Percentiles rank a stretch among this genome's conserved stretches.
These are phyloP conservation scores for Cassiopea andromeda DNA, from an alignment of 30 jellyfish, hydroid and myxozoan species.

Conservation along the genomic window DNA sequence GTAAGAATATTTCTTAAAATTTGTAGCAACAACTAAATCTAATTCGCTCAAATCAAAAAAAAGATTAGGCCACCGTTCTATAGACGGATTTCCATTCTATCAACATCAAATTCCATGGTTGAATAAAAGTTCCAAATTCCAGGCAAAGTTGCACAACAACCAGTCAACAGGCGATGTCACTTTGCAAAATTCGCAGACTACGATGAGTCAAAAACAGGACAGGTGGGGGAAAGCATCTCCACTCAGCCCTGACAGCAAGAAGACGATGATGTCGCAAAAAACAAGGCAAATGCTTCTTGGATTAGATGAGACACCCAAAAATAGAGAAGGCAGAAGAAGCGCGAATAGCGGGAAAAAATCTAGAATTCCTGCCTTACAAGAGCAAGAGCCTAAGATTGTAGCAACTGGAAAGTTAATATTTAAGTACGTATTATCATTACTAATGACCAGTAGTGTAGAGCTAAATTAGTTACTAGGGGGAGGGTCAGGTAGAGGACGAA, in stretches of 20 bases:
- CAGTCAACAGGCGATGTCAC: conserved; percentile 81
- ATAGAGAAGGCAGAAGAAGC: background rate
- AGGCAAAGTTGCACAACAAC: conserved; percentile 58
- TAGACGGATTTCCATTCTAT: too few relatives aligned
- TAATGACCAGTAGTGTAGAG: too few relatives aligned
- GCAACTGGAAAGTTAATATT: too few relatives aligned
- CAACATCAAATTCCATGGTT: too few relatives aligned
- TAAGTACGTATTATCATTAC: too few relatives aligned
- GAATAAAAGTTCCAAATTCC: background rate
- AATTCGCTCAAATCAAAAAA: too few relatives aligned
- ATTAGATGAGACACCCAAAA: conserved; percentile 13
- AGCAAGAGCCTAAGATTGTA: background rate
- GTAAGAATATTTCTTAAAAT: too few relatives aligned
- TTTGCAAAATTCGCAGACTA: conserved; percentile 7
- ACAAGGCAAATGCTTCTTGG: background rate
- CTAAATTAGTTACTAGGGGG: too few relatives aligned
- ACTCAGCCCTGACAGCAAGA: conserved; percentile 8
- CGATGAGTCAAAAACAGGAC: conserved; percentile 50
- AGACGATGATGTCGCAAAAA: background rate
- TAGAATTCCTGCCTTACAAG: background rate
- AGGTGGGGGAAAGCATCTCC: conserved; percentile 45
- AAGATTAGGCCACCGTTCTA: too few relatives aligned
- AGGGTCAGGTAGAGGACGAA: too few relatives aligned
- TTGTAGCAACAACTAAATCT: too few relatives aligned
- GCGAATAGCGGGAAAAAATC: background rate